Base-by-base conservation (phyloP, 2,113 vertebrate genomes). In the Ammospiza caudacuta region DNA sequence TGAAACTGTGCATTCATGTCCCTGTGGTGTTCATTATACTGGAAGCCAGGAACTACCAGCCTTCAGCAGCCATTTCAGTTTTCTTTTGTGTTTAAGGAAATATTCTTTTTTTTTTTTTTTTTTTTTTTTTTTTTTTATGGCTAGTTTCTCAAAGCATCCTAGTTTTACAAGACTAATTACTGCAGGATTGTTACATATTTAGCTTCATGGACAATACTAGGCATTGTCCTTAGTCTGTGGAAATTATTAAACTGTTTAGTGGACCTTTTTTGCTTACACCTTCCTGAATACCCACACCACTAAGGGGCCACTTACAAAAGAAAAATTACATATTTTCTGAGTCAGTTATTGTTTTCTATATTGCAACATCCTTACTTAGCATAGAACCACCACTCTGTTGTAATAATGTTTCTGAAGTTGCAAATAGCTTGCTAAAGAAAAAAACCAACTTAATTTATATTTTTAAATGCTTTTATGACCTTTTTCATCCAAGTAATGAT, bases 141-240 rank as follows among this genome's bases (percentile, higher is more conserved):
- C 49, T 70, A 21, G 3, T 52, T 92, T 92, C 61, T 87, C 6
- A 28, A 67, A 55, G 37, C 46, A 81, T 94, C 52, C 57, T 43
- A 87, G 39, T 44, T 66, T 70, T 41, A 44, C 19, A 89, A 62
- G 77, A 80, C 51, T 43, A n/a, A 20, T 61, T 72, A 74, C 46
- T 20, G 39, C 21, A 94, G 12, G 21, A 39, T 11, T 63, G 12
- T 76, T 28, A 31, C 54, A 27, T 59, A 43, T 43, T 43, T 16
- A 10, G 5, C 22, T 83, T 54, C 9, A 49, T 44, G 33, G 46
- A 61, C 72, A 96, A 67, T 68, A 87, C 47, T 28, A 80, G 35
- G 5, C 9, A 27, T 88, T 96, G 19, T 15, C 87, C 92, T 95
- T 67, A 93, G 77, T 93, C 82, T 92, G 83, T 94, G 82, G 66